A percentile compares a stretch with the other conserved stretches of the same genome.
Conservation (phyloP, 2,888 invertebrate species). For the Sipha maydis region DNA sequence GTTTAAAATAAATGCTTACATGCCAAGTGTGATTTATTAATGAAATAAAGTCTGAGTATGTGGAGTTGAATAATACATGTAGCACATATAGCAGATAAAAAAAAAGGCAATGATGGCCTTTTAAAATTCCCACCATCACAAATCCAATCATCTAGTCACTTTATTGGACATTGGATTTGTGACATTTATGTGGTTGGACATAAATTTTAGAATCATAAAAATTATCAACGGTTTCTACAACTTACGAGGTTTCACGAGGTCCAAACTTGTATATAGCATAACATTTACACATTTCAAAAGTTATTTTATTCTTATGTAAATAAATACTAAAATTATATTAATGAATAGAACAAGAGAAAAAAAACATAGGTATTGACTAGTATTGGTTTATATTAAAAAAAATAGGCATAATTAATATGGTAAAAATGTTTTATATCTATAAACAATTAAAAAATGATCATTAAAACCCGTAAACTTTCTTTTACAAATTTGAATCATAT, state of each 20-base stretch:
- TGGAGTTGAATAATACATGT: not conserved
- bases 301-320: not conserved
- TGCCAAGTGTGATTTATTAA: not conserved
- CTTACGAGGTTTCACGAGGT: not conserved
- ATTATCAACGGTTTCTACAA: not conserved
- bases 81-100: not conserved
- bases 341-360: not conserved
- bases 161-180: not conserved
- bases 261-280: not conserved
- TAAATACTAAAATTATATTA: not conserved
- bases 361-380: not conserved
- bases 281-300: too few species aligned
- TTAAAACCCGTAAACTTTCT: too few species aligned
- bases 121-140: not conserved
- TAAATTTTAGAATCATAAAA: not conserved
- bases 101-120: constrained; percentile 28
- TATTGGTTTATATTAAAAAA: not conserved
- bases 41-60: not conserved
- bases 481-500: too few species aligned
- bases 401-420: not conserved
- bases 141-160: constrained; percentile 24
- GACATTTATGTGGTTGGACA: not conserved
- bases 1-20: not conserved
- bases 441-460: too few species aligned
- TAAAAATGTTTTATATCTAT: too few species aligned